Percentiles rank a stretch among this genome's conserved stretches.
Evolutionary conservation across 2,797 vertebrate genomes (phyloP).

Genomic region (Typhlichthys subterraneus): DNA sequence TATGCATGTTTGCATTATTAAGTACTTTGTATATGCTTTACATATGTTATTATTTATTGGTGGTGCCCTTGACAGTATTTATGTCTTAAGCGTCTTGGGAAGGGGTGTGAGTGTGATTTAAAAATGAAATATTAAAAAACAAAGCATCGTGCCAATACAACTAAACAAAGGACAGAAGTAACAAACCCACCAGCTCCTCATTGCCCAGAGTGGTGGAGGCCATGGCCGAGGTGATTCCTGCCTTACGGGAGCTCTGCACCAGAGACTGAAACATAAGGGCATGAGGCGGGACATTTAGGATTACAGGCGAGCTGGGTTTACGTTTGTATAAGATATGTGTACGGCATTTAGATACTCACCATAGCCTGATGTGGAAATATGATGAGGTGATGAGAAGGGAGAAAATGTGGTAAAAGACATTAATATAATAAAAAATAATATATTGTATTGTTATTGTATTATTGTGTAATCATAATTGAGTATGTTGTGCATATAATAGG

Average conservation of each 20-base stretch:
- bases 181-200: constrained; percentile 89
- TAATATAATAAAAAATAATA: neutral
- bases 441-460: neutral
- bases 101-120: no score
- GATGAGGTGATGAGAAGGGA: constrained; percentile 4
- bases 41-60: neutral
- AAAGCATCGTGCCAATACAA: neutral
- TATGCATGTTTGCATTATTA: neutral
- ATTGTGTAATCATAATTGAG: neutral
- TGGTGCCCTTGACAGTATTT: no score
- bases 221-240: constrained; percentile 94
- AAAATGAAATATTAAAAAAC: no score
- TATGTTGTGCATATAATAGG: no score
- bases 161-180: constrained; percentile 4
- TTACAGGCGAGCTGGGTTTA: neutral
- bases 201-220: constrained; percentile 97
- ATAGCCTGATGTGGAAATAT: constrained; percentile 78
- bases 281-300: constrained; percentile 3
- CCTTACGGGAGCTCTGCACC: constrained; percentile 94
- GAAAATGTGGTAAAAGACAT: constrained; percentile 4
- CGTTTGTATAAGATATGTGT: neutral
- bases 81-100: no score
- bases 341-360: constrained; percentile 75
- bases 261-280: constrained; percentile 81
- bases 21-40: neutral